Conservation (phyloP, 2,797 vertebrate species). For the Lagocephalus sceleratus region DNA sequence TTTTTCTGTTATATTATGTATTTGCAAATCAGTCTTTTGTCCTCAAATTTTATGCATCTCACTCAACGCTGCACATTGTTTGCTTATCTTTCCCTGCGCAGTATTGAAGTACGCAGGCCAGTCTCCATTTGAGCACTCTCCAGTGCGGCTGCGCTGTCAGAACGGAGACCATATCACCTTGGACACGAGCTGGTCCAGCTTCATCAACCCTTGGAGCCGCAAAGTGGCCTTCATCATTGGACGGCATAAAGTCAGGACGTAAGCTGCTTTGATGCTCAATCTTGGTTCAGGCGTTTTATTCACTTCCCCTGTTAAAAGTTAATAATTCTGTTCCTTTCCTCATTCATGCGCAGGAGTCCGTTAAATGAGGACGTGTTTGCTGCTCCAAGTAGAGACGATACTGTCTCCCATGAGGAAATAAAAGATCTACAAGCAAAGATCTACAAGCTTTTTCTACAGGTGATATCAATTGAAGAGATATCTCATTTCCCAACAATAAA, state of each 20-base stretch:
- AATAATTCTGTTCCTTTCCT: no score
- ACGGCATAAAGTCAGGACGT: constrained; percentile 90
- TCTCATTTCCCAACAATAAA: neutral
- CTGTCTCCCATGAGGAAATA: constrained; percentile 75
- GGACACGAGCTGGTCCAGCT: constrained; percentile 92
- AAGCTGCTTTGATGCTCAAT: constrained; percentile 26
- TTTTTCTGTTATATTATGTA: no score
- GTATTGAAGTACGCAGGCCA: constrained; percentile 84
- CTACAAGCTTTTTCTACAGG: constrained; percentile 89
- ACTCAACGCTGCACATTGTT: neutral
- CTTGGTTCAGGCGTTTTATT: neutral
- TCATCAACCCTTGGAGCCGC: constrained; percentile 89
- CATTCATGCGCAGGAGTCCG: constrained; percentile 74
- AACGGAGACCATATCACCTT: constrained; percentile 87
- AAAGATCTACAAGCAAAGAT: constrained; percentile 88
- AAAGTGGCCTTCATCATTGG: constrained; percentile 91
- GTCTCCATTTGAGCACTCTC: constrained; percentile 85
- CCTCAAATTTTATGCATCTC: neutral
- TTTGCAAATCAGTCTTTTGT: neutral
- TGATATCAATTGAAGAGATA: constrained; percentile 34
- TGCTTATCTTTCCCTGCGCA: constrained; percentile 36
- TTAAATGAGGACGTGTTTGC: constrained; percentile 92
- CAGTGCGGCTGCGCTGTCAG: constrained; percentile 84
- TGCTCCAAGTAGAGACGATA: constrained; percentile 62
- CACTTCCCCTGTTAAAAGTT: no score